phyloP scores from a whole-genome alignment of 2,113 vertebrate species.

The Triplophysa dalaica region DNA sequence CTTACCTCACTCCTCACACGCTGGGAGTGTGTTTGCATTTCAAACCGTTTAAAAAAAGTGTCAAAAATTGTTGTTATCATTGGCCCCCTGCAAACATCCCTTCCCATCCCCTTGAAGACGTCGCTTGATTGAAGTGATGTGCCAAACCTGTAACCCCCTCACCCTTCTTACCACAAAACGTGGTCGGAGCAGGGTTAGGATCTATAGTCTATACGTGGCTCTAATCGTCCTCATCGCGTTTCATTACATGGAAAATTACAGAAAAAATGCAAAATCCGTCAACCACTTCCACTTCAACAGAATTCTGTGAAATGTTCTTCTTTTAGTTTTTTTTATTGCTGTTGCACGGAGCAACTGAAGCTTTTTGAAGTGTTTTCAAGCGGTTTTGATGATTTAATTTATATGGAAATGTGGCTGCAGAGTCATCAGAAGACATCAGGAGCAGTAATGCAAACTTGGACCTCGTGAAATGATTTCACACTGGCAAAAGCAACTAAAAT shows the following conservation, averaged over 20 bases:
- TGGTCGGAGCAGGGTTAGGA: conserved; percentile 53
- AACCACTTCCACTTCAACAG: conserved; percentile 51
- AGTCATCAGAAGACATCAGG: conserved; percentile 23
- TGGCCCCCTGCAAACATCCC: conserved; percentile 17
- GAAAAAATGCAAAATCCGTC: conserved; percentile 54
- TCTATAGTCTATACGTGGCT: conserved; percentile 52
- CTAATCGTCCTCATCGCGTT: conserved; percentile 52
- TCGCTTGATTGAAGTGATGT: conserved; percentile 56
- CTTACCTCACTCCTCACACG: conserved; percentile 3
- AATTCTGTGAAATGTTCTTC: conserved; percentile 42
- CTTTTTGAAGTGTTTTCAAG: conserved; percentile 32
- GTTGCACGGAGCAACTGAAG: conserved; percentile 6
- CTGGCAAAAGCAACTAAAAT: conserved; percentile 1
- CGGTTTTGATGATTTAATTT: conserved; percentile 27
- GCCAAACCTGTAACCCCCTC: conserved; percentile 50
- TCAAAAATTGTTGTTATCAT: conserved; percentile 53
- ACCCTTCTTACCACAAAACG: conserved; percentile 8
- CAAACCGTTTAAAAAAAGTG: background rate
- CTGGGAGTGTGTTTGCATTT: conserved; percentile 33
- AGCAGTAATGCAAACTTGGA: conserved; percentile 1
- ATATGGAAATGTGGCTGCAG: conserved; percentile 20
- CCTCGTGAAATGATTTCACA: background rate
- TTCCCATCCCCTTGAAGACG: conserved; percentile 43
- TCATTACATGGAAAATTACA: conserved; percentile 59
- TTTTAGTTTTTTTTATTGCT: conserved; percentile 24